These are phyloP conservation scores for Danio kyathit DNA, from an alignment of 2,797 vertebrate species.

Conservation along the genomic window DNA sequence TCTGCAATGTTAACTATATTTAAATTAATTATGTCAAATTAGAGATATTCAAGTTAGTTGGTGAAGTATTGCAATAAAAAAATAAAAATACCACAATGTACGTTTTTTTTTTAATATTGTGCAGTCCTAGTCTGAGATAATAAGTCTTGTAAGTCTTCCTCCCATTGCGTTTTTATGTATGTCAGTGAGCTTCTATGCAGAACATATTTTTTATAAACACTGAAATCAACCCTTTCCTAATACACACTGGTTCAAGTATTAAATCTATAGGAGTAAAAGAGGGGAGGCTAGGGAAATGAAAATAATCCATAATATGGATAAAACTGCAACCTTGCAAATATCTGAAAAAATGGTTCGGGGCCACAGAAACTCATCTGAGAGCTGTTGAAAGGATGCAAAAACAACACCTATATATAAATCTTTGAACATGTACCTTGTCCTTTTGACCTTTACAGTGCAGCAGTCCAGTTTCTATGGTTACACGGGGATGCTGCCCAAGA, in stretches of 20 bases:
- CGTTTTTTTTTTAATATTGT: too few species aligned
- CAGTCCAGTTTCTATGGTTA: conserved; percentile 99
- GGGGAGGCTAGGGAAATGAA: not conserved
- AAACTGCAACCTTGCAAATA: conserved; percentile 11
- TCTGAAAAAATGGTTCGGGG: not conserved
- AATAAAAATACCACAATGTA: too few species aligned
- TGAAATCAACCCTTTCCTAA: not conserved
- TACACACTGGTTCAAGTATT: not conserved
- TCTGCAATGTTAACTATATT: too few species aligned
- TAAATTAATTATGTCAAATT: too few species aligned
- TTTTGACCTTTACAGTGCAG: conserved; percentile 85
- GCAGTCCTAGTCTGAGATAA: too few species aligned
- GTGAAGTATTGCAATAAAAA: too few species aligned
- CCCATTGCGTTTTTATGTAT: not conserved
- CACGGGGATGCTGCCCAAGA: conserved; percentile 59
- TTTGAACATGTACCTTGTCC: not conserved
- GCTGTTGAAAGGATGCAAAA: not conserved
- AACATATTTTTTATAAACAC: conserved; percentile 12
- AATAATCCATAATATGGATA: not conserved
- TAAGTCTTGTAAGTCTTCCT: conserved; percentile 1
- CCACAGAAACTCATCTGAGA: not conserved
- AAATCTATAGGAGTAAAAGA: not conserved
- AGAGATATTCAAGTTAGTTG: too few species aligned
- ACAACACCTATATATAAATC: not conserved
- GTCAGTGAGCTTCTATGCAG: not conserved